Percentiles rank a stretch among this genome's conserved stretches.
phyloP scores from a whole-genome alignment of 1,140 invertebrate genomes.

The Cydia strobilella region DNA sequence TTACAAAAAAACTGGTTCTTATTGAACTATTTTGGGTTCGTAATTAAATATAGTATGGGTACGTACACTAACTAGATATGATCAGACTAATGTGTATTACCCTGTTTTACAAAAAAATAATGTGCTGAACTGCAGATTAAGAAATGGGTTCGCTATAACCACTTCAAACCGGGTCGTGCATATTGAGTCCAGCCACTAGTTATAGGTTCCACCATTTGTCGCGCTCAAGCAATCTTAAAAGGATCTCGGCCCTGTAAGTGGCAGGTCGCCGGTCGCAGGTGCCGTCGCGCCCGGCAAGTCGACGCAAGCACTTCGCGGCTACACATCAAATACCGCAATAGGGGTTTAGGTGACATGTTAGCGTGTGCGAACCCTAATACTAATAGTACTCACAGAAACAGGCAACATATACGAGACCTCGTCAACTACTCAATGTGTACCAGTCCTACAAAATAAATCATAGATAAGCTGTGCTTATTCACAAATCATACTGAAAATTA shows the following conservation, averaged over 20 bases:
- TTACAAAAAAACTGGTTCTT: too few relatives aligned
- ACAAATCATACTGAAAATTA: too few relatives aligned
- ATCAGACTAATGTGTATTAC: too few relatives aligned
- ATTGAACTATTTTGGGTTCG: too few relatives aligned
- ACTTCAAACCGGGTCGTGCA: background rate
- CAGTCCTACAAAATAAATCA: too few relatives aligned
- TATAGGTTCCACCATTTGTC: constrained; percentile 7
- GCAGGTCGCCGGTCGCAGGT: constrained; percentile 23
- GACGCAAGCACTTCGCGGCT: constrained; percentile 6
- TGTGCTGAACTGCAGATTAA: too few relatives aligned
- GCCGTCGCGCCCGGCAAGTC: background rate
- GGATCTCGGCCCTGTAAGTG: constrained; percentile 11
- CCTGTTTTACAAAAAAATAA: too few relatives aligned
- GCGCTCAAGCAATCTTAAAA: constrained; percentile 15
- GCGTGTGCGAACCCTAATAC: background rate
- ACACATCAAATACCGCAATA: constrained; percentile 29
- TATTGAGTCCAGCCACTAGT: background rate
- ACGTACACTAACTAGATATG: too few relatives aligned
- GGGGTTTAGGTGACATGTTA: background rate
- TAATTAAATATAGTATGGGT: too few relatives aligned
- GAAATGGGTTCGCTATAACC: background rate
- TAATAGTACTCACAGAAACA: background rate
- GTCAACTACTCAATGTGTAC: too few relatives aligned
- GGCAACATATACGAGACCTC: too few relatives aligned
- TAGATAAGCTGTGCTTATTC: too few relatives aligned